These are phyloP conservation scores for Tenualosa ilisha DNA, from an alignment of 2,797 vertebrate genomes.

Conservation along the genomic window DNA sequence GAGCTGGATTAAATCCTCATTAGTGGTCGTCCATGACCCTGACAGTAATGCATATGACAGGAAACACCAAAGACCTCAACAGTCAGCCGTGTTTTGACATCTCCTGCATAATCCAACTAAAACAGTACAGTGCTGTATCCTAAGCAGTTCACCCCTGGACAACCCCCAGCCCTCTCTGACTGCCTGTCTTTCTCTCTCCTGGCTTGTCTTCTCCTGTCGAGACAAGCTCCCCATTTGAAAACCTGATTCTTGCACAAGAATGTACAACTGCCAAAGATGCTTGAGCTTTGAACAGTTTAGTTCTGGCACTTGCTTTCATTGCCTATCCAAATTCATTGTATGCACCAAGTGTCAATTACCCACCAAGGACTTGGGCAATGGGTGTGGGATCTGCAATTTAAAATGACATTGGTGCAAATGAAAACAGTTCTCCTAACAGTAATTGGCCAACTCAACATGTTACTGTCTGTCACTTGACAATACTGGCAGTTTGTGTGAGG, in stretches of 20 bases:
- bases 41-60: constrained; percentile 74
- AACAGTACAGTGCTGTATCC: constrained; percentile 63
- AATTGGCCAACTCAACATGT: constrained; percentile 82
- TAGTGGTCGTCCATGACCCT: constrained; percentile 77
- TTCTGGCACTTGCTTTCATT: constrained; percentile 65
- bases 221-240: constrained; percentile 13
- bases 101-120: constrained; percentile 68
- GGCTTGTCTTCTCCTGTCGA: constrained; percentile 29
- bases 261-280: constrained; percentile 61
- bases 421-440: constrained; percentile 75
- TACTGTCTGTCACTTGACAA: constrained; percentile 64
- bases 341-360: constrained; percentile 81
- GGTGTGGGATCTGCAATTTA: constrained; percentile 77
- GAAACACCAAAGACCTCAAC: constrained; percentile 70
- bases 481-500: constrained; percentile 25
- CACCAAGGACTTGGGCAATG: constrained; percentile 62
- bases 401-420: constrained; percentile 75
- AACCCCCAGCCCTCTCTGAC: constrained; percentile 19
- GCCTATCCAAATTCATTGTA: constrained; percentile 71
- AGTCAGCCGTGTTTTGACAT: constrained; percentile 80
- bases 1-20: constrained; percentile 69
- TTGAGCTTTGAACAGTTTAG: constrained; percentile 60
- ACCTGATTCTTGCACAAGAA: not conserved
- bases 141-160: not conserved
- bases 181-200: constrained; percentile 23